Evolutionary conservation across 2,797 vertebrate genomes (phyloP).

Genomic region (Cyprinella venusta): DNA sequence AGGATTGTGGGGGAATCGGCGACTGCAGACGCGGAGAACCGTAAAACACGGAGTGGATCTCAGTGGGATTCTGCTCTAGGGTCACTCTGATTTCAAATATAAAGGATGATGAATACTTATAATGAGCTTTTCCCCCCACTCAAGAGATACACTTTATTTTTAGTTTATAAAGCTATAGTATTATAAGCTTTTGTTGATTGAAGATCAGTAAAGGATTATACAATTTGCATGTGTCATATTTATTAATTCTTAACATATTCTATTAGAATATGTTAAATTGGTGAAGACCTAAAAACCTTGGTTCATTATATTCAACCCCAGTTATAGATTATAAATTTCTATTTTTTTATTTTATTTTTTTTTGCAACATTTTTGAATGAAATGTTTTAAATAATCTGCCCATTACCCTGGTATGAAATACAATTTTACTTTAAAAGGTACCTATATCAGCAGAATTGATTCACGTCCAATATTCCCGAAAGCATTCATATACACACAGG

Average conservation of each 20-base stretch:
- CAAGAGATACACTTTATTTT: neutral
- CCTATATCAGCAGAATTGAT: no score
- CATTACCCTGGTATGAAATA: neutral
- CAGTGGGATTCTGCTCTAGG: neutral
- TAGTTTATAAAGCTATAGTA: neutral
- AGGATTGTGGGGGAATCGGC: conserved; percentile 64
- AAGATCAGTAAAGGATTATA: neutral
- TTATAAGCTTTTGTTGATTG: neutral
- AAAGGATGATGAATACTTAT: neutral
- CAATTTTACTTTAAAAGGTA: neutral
- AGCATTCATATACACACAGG: neutral
- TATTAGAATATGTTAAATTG: neutral
- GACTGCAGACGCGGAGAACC: conserved; percentile 67
- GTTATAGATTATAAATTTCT: neutral
- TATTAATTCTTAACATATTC: neutral
- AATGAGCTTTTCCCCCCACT: neutral
- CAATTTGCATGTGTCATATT: neutral
- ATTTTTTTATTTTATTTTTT: neutral
- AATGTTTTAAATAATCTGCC: neutral
- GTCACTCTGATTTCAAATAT: neutral
- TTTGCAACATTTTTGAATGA: neutral
- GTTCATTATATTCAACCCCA: no score
- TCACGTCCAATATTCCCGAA: neutral
- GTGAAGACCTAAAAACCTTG: neutral
- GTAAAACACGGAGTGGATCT: conserved; percentile 64